Evolutionary conservation across 2,888 invertebrate genomes (phyloP).

Genomic region (Amblyjoppa fuscipennis): DNA sequence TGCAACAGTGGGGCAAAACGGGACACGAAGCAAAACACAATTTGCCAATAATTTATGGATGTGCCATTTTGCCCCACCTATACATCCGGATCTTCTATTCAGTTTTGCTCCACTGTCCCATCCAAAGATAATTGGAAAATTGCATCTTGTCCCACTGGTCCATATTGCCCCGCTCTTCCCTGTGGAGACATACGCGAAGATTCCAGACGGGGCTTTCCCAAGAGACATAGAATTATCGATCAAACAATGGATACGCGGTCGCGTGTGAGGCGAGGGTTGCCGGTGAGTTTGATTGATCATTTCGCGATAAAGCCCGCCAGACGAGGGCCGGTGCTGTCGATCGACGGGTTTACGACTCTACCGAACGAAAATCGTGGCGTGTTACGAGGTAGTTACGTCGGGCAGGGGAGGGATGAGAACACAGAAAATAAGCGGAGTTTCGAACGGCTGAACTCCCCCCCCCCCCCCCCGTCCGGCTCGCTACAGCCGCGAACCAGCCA

Average conservation of each 20-base stretch:
- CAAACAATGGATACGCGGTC: conserved; percentile 23
- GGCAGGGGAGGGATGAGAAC: conserved; percentile 13
- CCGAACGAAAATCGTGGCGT: conserved; percentile 67
- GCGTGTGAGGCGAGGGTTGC: not conserved
- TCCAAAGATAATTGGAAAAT: too few relatives aligned
- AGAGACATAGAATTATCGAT: conserved; percentile 36
- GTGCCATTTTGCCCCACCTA: too few relatives aligned
- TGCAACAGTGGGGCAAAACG: too few relatives aligned
- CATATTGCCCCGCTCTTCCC: too few relatives aligned
- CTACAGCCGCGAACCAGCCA: conserved; percentile 50
- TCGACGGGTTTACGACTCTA: conserved; percentile 34
- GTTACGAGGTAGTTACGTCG: conserved; percentile 69
- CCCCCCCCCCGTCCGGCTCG: not conserved
- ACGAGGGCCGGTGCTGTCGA: conserved; percentile 19
- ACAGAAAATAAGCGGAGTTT: conserved; percentile 66
- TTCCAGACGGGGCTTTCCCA: not conserved
- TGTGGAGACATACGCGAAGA: not conserved
- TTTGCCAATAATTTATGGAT: too few relatives aligned
- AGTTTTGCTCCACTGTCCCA: too few relatives aligned
- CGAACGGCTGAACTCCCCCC: conserved; percentile 61
- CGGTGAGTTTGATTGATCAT: conserved; percentile 61
- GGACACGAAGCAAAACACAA: too few relatives aligned
- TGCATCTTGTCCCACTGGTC: not conserved
- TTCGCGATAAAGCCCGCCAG: conserved; percentile 40
- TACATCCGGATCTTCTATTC: too few relatives aligned